Conservation (phyloP, 2,797 vertebrate genomes). For the Ptychadena robeensis region DNA sequence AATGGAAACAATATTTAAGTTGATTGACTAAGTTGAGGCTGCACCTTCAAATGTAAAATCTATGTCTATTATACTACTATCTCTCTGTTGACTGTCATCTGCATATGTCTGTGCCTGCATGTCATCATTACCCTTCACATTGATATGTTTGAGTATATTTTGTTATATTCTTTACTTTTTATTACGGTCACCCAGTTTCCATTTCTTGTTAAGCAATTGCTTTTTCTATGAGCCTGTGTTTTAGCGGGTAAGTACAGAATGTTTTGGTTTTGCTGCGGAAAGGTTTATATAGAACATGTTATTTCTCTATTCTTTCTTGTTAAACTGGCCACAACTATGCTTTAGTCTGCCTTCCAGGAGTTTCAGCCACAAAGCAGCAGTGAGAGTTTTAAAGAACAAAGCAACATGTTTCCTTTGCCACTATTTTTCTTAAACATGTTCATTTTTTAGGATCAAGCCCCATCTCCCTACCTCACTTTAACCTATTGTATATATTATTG, state of each 20-base stretch:
- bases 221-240: conserved; percentile 78
- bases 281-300: neutral
- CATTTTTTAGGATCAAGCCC: neutral
- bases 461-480: neutral
- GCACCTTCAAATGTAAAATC: conserved; percentile 49
- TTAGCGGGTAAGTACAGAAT: conserved; percentile 77
- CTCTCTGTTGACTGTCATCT: conserved; percentile 30
- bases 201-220: conserved; percentile 73
- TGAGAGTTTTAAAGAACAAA: neutral
- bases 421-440: neutral
- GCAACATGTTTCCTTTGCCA: neutral
- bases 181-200: conserved; percentile 73
- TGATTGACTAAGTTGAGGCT: conserved; percentile 3
- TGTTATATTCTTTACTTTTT: conserved; percentile 65
- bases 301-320: neutral
- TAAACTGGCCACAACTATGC: neutral
- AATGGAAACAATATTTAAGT: neutral
- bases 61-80: conserved; percentile 11
- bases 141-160: conserved; percentile 36
- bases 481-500: no score
- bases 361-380: neutral
- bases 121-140: conserved; percentile 28
- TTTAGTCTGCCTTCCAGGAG: neutral
- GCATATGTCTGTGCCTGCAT: conserved; percentile 56
- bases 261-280: conserved; percentile 63